phyloP scores from a whole-genome alignment of 2,888 invertebrate genomes.

The Lepidonotus clava region DNA sequence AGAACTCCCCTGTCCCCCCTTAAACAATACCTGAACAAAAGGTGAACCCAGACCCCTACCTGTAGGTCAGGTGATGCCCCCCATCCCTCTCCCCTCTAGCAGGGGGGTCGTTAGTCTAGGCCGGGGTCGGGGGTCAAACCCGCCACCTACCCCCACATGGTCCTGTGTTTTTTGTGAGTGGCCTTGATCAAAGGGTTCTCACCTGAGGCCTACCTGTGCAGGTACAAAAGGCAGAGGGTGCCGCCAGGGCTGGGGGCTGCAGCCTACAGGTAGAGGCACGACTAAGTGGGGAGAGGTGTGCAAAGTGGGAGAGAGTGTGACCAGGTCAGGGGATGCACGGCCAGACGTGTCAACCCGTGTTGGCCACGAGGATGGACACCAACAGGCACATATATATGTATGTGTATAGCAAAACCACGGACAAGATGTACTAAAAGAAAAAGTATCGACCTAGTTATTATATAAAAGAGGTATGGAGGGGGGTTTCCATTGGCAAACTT shows the following conservation, averaged over 20 bases:
- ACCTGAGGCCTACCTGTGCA: not conserved
- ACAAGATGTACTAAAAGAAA: too few relatives aligned
- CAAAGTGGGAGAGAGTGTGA: too few relatives aligned
- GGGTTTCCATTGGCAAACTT: too few relatives aligned
- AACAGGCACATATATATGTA: too few relatives aligned
- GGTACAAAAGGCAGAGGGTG: constrained; percentile 19
- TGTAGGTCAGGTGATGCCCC: constrained; percentile 15
- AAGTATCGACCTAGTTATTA: too few relatives aligned
- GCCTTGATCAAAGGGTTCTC: constrained; percentile 41
- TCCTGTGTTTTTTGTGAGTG: not conserved
- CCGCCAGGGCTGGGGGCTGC: not conserved
- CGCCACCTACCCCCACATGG: constrained; percentile 33
- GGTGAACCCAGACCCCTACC: constrained; percentile 24
- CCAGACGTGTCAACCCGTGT: too few relatives aligned
- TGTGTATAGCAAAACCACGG: too few relatives aligned
- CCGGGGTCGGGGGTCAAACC: constrained; percentile 11
- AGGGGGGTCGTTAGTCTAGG: not conserved
- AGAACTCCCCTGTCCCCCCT: not conserved
- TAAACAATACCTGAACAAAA: constrained; percentile 43
- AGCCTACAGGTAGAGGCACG: not conserved
- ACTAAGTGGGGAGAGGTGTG: not conserved
- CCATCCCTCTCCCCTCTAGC: not conserved
- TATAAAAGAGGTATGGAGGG: too few relatives aligned
- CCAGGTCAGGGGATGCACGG: too few relatives aligned
- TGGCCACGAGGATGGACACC: too few relatives aligned